These are phyloP conservation scores for Sapayoa aenigma DNA, from an alignment of 2,113 vertebrate species.

Conservation along the genomic window DNA sequence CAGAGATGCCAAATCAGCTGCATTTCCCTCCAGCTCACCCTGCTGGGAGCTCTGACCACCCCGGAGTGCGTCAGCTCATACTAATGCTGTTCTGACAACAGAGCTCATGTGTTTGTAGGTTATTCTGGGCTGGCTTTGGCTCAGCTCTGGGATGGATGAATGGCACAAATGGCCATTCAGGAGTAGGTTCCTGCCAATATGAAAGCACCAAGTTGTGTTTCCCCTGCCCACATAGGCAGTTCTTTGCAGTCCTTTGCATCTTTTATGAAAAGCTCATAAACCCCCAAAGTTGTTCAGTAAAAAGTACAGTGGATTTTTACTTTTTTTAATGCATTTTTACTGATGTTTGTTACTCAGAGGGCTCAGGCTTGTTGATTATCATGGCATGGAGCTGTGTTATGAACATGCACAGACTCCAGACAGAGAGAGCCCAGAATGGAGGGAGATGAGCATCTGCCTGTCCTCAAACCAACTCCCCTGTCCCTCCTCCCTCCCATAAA, in stretches of 20 bases:
- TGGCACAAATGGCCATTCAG: not conserved
- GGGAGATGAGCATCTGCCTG: not conserved
- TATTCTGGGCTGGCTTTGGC: not conserved
- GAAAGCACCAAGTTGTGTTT: not conserved
- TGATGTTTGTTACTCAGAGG: not conserved
- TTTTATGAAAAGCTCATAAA: not conserved
- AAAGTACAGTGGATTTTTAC: not conserved
- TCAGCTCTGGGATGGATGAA: not conserved
- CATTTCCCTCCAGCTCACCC: not conserved
- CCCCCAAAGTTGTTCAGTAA: not conserved
- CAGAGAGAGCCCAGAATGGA: not conserved
- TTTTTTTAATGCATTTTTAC: not conserved
- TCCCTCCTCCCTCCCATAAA: not conserved
- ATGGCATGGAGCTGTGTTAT: not conserved
- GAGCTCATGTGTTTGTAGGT: not conserved
- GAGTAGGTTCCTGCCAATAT: not conserved
- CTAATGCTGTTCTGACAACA: not conserved
- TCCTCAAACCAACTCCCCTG: not conserved
- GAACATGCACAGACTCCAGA: not conserved
- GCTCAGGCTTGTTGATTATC: not conserved
- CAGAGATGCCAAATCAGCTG: fast-evolving
- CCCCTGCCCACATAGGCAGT: not conserved
- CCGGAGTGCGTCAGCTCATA: fast-evolving
- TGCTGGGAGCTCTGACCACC: not conserved
- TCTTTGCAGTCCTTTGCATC: not conserved